phyloP scores from a whole-genome alignment of 2,888 invertebrate genomes.

The Lepidocyrtinus sp. region DNA sequence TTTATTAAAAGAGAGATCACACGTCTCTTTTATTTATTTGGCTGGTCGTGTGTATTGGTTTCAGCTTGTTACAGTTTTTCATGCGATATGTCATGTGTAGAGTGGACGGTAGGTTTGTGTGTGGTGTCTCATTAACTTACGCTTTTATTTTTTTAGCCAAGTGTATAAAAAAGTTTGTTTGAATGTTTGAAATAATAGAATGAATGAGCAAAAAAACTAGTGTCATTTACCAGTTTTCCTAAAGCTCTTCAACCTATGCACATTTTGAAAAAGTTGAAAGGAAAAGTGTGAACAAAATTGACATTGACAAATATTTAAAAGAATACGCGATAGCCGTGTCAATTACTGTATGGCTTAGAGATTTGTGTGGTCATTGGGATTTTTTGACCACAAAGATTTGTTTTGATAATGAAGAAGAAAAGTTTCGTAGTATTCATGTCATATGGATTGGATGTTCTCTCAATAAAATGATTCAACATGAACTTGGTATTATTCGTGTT shows the following conservation, averaged over 20 bases:
- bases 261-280: slow-evolving; percentile 17
- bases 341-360: not conserved
- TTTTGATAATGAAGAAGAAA: no score
- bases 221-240: slow-evolving; percentile 5
- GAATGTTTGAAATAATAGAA: slow-evolving; percentile 3
- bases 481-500: no score
- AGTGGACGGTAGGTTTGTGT: not conserved
- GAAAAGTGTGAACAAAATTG: slow-evolving; percentile 51
- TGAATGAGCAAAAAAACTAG: slow-evolving; percentile 6
- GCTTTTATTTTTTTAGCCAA: slow-evolving; percentile 8
- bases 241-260: no score
- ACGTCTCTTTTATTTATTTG: slow-evolving; percentile 15
- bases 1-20: not conserved
- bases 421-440: no score
- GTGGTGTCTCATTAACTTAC: slow-evolving; percentile 12
- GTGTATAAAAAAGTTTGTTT: not conserved
- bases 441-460: no score
- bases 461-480: no score
- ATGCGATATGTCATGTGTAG: not conserved
- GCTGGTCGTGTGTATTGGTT: slow-evolving; percentile 7
- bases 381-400: not conserved
- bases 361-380: slow-evolving; percentile 7
- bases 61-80: slow-evolving; percentile 7
- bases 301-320: slow-evolving; percentile 45
- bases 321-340: not conserved